Evolutionary conservation across 2,888 invertebrate species (phyloP), one percentile per base, ranked within the genome.

Genomic region (Herminia tarsipennalis): DNA sequence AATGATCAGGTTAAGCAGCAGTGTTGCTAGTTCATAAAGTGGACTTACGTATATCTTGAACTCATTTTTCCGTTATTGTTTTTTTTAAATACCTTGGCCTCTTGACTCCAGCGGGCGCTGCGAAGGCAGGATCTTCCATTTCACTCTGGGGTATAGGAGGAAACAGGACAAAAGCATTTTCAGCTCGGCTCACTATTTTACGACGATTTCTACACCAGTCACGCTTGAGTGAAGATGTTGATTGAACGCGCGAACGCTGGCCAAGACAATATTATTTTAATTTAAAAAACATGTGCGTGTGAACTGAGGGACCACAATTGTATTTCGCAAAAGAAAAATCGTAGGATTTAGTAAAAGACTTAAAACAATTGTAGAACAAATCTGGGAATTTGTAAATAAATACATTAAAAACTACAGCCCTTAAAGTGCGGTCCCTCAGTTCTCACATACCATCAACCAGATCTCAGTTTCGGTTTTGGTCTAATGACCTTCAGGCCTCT

Each of bases 101-200:
- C n/a, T 44, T 69, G 0, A 83, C 66, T 0, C 71, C 78, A 0
- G 48, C 28, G 0, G 79, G 72, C 1, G 81, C 37, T 0, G 25
- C 18, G 43, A 88, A 88, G 0, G 75, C 76, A 0, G 24, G 28
- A 21, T 86, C 84, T 17, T 85, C 86, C 0, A 85, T 53, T 0
- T 44, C 18, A 35, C 86, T 78, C 0, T 25, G 27, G 0, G 66
- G 63, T 0, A 64, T 44, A 0, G 79, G 68, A 0, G 81, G 75
- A 42, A 87, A 86, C 10, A 88, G 59, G 0, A 86, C 70, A 48
- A 88, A 89, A 1, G 51, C 36, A 0, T 35, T 35, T 6, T 35
- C 6, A 0, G 46, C 39, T 0, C 30, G 5, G 20, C 9, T 20
- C 2, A 83, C 40, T 0, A 88, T 86, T 17, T 63, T 58, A 0